A percentile compares a stretch with the other conserved stretches of the same genome.
phyloP scores from a whole-genome alignment of 2,797 vertebrate genomes.

The Heteromormyrus szaboi region DNA sequence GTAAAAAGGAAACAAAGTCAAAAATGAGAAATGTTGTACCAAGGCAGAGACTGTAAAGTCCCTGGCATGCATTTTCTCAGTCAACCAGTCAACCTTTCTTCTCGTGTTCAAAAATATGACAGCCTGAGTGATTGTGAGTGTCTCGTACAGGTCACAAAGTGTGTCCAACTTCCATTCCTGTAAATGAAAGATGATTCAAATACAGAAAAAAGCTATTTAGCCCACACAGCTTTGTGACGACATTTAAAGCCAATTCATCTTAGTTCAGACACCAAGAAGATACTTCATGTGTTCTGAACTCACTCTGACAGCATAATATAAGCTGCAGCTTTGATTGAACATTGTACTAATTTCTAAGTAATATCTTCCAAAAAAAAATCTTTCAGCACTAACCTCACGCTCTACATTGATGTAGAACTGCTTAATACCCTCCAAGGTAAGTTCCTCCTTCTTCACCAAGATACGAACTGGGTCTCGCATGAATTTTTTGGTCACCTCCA shows the following conservation, averaged over 20 bases:
- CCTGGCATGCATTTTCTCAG: slow-evolving; percentile 94
- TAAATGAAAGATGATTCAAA: neutral
- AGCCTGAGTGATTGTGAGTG: slow-evolving; percentile 94
- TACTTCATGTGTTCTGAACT: neutral
- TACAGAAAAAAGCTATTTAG: neutral
- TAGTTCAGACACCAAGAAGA: neutral
- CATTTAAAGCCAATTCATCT: neutral
- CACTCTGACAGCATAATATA: neutral
- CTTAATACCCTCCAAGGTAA: slow-evolving; percentile 98
- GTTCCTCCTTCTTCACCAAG: slow-evolving; percentile 95
- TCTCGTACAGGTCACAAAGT: slow-evolving; percentile 93
- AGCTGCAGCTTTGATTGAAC: neutral
- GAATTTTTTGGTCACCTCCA: slow-evolving; percentile 98
- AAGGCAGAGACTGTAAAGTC: slow-evolving; percentile 97
- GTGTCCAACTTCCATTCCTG: slow-evolving; percentile 99
- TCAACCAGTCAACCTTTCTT: slow-evolving; percentile 98
- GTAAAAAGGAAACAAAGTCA: neutral
- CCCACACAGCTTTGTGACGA: neutral
- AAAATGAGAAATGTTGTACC: slow-evolving; percentile 59
- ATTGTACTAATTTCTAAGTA: neutral
- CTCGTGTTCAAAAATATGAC: slow-evolving; percentile 99
- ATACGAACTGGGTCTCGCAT: slow-evolving; percentile 98
- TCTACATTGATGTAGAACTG: slow-evolving; percentile 99
- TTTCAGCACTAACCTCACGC: slow-evolving; percentile 71
- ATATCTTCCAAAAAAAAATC: neutral